A percentile compares a stretch with the other conserved stretches of the same genome.
phyloP scores from a whole-genome alignment of 2,888 invertebrate species.

The Eupithecia dodoneata region DNA sequence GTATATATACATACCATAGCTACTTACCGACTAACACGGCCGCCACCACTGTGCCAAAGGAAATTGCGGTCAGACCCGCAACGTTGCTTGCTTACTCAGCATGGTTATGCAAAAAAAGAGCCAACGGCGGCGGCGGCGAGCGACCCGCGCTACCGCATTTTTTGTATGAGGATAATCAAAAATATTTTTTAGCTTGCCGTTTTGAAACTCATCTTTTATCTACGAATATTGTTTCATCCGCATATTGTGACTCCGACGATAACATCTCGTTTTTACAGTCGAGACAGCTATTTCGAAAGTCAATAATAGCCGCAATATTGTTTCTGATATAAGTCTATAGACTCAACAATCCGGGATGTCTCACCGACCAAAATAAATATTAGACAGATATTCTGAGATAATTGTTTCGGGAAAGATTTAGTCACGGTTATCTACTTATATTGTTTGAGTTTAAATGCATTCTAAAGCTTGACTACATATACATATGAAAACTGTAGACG shows the following conservation, averaged over 20 bases:
- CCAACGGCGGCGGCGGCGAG: conserved; percentile 33
- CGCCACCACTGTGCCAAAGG: conserved; percentile 54
- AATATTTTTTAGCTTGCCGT: background rate
- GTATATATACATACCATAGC: conserved; percentile 49
- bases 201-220: conserved; percentile 5
- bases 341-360: conserved; percentile 40
- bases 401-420: background rate
- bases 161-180: conserved; percentile 13
- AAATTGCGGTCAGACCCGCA: conserved; percentile 71
- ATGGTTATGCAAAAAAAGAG: conserved; percentile 58
- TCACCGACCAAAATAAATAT: conserved; percentile 41
- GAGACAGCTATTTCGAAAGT: conserved; percentile 20
- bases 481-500: background rate
- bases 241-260: background rate
- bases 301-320: conserved; percentile 38
- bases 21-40: conserved; percentile 45
- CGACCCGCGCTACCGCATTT: conserved; percentile 23
- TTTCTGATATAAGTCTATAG: conserved; percentile 33
- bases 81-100: conserved; percentile 71
- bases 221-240: background rate
- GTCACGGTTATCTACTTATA: background rate
- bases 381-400: conserved; percentile 24
- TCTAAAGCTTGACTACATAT: background rate
- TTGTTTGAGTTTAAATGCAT: background rate
- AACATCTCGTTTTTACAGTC: conserved; percentile 3